These are phyloP conservation scores for Ophion slaviceki DNA, from an alignment of 2,888 invertebrate species.

Conservation along the genomic window DNA sequence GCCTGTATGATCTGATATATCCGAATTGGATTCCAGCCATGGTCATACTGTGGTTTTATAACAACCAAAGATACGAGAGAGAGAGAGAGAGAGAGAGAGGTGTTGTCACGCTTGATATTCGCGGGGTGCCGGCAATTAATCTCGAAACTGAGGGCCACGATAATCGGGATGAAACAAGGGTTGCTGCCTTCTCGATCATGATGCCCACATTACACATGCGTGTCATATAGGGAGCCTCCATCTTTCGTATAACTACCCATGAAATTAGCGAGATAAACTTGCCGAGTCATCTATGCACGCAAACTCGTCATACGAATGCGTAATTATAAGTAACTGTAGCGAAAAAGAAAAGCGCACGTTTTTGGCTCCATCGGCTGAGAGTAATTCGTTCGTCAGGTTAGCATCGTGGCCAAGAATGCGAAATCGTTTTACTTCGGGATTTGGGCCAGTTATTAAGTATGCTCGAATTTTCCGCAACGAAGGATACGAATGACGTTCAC, in stretches of 20 bases:
- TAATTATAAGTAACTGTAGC: background rate
- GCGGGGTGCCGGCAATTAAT: conserved; percentile 68
- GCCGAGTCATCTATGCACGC: conserved; percentile 12
- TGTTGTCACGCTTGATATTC: conserved; percentile 50
- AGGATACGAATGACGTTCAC: too few species aligned
- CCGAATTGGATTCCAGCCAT: conserved; percentile 38
- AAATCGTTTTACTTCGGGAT: too few species aligned
- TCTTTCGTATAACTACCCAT: conserved; percentile 51
- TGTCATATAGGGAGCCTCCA: background rate
- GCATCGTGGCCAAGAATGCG: too few species aligned
- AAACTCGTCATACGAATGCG: background rate
- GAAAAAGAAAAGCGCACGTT: background rate
- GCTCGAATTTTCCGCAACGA: too few species aligned
- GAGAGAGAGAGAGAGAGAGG: background rate
- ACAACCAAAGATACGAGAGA: background rate
- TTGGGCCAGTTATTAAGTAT: too few species aligned
- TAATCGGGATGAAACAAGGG: conserved; percentile 47
- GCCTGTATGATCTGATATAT: background rate
- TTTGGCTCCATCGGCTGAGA: background rate
- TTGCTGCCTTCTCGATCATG: conserved; percentile 43
- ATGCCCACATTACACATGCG: conserved; percentile 33
- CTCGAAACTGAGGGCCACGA: conserved; percentile 57
- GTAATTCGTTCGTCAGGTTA: background rate
- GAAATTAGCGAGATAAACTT: conserved; percentile 56
- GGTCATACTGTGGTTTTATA: conserved; percentile 31